Evolutionary conservation across 2,113 vertebrate genomes (phyloP), one percentile per base, ranked within the genome.

Genomic region (Vidua chalybeata): DNA sequence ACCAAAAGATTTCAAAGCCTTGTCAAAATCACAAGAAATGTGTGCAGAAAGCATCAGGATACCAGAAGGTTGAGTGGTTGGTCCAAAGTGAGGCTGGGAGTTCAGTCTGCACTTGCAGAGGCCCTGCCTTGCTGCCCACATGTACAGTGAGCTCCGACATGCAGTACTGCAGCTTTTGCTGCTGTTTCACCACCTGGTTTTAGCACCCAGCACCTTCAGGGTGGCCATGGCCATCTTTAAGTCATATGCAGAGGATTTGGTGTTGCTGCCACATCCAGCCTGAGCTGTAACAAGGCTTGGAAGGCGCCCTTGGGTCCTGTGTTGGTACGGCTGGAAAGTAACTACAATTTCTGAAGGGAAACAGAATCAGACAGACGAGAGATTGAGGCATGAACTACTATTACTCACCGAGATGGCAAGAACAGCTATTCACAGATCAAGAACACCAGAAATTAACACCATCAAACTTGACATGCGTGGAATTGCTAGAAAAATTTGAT

Each of bases 81-180:
- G 19, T 54, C 30, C 77, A 48, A 51, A 52, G 37, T 16, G 30
- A 33, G 8, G 41, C 67, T 67, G 46, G 28, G 51, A 64, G 68
- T 3, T 77, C 35, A 52, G 24, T 9, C 41, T 24, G 35, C 51
- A 10, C 21, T n/a, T 12, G 39, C 3, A 35, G 64, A 39, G 16
- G 49, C 37, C 21, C 62, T 28, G 88, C 56, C 64, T 77, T 16
- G 48, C 64, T 84, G 69, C 87, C n/a, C 4, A 0, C 21, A 21
- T 0, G 0, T 4, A 5, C 2, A 8, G 33, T 33, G 46, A 87
- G 43, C 51, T 41, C 17, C 1, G 27, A 64, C 2, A 0, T 20
- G 35, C 43, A 51, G 56, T 8, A 4, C 0, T 49, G 39, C 72
- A 87, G 75, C 28, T 78, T 62, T 23, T 49, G 66, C 75, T 85